Evolutionary conservation across 2,113 vertebrate species (phyloP).

Genomic region (Prunella fulvescens): DNA sequence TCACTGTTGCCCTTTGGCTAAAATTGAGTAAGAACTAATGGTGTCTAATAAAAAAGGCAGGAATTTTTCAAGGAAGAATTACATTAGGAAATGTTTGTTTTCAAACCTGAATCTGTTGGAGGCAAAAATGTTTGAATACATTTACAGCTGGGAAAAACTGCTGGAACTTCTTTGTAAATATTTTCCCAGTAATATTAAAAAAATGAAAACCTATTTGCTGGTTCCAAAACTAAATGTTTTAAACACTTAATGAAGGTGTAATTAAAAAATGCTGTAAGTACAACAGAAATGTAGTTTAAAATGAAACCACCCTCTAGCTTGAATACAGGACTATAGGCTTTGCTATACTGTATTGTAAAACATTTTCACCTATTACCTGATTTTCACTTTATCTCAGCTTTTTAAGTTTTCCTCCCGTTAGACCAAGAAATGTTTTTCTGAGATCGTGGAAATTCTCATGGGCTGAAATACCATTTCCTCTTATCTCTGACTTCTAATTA

Average conservation of each 20-base stretch:
- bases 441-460: not conserved
- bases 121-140: not conserved
- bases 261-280: not conserved
- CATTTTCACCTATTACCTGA: not conserved
- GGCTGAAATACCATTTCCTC: not conserved
- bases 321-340: not conserved
- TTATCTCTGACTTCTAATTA: conserved; percentile 1
- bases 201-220: not conserved
- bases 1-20: not conserved
- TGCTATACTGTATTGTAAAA: not conserved
- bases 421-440: not conserved
- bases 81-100: not conserved
- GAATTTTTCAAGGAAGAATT: not conserved
- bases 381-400: not conserved
- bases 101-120: not conserved
- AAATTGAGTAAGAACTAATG: not conserved
- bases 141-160: not conserved
- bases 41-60: not conserved
- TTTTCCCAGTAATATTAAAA: not conserved
- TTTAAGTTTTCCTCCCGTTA: not conserved
- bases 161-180: not conserved
- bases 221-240: not conserved
- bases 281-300: not conserved
- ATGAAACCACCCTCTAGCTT: not conserved
- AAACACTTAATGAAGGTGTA: not conserved